A percentile compares a stretch with the other conserved stretches of the same genome.
Evolutionary conservation across 2,113 vertebrate species (phyloP).

Genomic region (Lonchura striata): DNA sequence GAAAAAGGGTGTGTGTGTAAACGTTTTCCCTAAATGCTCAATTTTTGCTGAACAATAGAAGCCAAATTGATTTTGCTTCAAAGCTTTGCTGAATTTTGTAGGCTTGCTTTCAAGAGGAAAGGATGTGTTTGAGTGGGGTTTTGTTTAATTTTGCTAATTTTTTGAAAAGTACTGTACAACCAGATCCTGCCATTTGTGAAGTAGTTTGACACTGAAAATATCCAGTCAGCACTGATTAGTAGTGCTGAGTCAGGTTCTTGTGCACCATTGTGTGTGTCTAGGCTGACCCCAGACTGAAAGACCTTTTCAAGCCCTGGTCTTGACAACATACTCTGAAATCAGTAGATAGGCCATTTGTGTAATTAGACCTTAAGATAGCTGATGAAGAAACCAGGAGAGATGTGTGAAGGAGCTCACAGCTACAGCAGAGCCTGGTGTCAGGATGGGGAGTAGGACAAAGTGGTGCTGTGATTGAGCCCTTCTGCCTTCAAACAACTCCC

Average conservation of each 20-base stretch:
- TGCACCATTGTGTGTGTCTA: not conserved
- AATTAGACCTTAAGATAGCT: not conserved
- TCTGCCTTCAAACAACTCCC: not conserved
- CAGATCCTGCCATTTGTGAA: not conserved
- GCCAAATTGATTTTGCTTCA: not conserved
- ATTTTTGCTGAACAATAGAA: not conserved
- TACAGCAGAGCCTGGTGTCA: not conserved
- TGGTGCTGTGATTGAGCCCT: not conserved
- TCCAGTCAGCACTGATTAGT: not conserved
- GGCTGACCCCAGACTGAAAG: not conserved
- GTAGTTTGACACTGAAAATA: not conserved
- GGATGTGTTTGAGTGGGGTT: not conserved
- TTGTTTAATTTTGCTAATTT: not conserved
- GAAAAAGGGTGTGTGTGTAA: not conserved
- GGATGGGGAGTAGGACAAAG: not conserved
- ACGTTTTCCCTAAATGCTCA: not conserved
- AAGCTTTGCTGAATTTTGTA: not conserved
- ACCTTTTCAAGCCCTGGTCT: not conserved
- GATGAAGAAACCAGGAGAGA: not conserved
- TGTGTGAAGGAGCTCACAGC: not conserved
- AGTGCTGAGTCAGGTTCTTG: not conserved
- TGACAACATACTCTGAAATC: not conserved
- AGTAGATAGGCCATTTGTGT: not conserved
- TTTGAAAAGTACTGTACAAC: not conserved
- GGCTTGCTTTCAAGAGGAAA: not conserved